Evolutionary conservation across 2,888 invertebrate genomes (phyloP).

Genomic region (Nemurella pictetii): DNA sequence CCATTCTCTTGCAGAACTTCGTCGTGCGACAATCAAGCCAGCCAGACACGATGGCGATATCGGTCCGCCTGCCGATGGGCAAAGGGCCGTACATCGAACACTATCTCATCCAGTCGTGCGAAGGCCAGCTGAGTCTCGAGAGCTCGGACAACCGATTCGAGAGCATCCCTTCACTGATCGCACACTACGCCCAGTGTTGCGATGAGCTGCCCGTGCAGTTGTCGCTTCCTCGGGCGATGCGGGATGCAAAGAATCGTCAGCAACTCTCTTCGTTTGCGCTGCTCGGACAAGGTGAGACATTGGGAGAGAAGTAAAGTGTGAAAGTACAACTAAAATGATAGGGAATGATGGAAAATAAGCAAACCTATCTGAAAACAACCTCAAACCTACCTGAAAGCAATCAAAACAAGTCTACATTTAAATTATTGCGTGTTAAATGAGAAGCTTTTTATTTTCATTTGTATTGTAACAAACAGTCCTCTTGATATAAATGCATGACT

Average conservation of each 20-base stretch:
- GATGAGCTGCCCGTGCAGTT: conserved; percentile 93
- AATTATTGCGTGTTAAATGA: no score
- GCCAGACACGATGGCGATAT: conserved; percentile 91
- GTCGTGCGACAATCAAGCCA: conserved; percentile 94
- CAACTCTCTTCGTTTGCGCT: conserved; percentile 88
- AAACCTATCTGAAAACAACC: no score
- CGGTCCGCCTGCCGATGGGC: conserved; percentile 83
- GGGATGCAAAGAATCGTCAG: conserved; percentile 86
- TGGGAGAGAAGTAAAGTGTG: no score
- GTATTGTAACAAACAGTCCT: no score
- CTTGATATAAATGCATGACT: no score
- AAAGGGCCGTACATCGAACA: conserved; percentile 93
- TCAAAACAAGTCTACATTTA: no score
- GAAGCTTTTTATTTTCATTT: no score
- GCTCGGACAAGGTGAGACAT: conserved; percentile 73
- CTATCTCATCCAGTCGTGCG: conserved; percentile 86
- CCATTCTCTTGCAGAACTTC: conserved; percentile 71
- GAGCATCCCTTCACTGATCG: conserved; percentile 89
- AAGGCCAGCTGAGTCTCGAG: conserved; percentile 81
- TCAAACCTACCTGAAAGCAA: no score
- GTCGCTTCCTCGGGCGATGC: conserved; percentile 79
- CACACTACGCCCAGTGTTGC: conserved; percentile 91
- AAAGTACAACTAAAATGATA: no score
- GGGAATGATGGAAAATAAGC: no score
- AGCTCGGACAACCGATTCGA: conserved; percentile 92